Evolutionary conservation across 2,888 invertebrate genomes (phyloP), one percentile per base, ranked within the genome.

Genomic region (Drosophila neonasuta): DNA sequence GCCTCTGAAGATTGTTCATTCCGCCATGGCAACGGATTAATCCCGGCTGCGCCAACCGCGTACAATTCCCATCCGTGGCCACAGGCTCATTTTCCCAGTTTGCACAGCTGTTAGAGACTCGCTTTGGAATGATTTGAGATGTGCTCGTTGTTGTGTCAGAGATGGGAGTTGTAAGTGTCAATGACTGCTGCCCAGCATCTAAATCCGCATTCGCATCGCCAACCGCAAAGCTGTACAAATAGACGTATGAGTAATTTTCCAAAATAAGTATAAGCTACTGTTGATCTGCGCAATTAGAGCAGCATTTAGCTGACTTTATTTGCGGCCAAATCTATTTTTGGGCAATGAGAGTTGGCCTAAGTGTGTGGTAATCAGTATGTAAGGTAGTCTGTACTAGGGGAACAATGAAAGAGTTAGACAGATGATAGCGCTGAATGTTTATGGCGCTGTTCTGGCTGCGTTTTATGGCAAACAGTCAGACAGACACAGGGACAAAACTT

Each of bases 21-120:
- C 89, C 89, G 15, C 90, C 90, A 56, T 85, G 89, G 65, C 90
- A 90, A 41, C 87, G 79, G 3, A 90, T 60, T 2, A 84, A 62
- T n/a, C 87, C 88, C 46, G 74, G 76, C 4, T 72, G 71, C 3
- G 71, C 78, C 15, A 80, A 71, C 9, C 81, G 78, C 1, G 89
- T 83, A 41, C 90, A 90, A 69, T 89, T 90, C 4, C 89, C 89
- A 3, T 60, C 87, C 8, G 71, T 75, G 0, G 89, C 86, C 59
- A 89, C 90, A 1, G 87, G 86, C 0, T 81, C 82, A 9, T 76
- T 61, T 15, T 86, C 80, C 90, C 90, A 90, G 55, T 87, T 88
- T 3, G 73, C 79, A 60, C 90, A 90, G 13, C 77, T 77, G 11
- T 45, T 34, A 6, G 11, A 24, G 1, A 45, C 0, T 10, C 36